Base-by-base conservation (phyloP, 2,113 vertebrate genomes). In the Platichthys stellatus region DNA sequence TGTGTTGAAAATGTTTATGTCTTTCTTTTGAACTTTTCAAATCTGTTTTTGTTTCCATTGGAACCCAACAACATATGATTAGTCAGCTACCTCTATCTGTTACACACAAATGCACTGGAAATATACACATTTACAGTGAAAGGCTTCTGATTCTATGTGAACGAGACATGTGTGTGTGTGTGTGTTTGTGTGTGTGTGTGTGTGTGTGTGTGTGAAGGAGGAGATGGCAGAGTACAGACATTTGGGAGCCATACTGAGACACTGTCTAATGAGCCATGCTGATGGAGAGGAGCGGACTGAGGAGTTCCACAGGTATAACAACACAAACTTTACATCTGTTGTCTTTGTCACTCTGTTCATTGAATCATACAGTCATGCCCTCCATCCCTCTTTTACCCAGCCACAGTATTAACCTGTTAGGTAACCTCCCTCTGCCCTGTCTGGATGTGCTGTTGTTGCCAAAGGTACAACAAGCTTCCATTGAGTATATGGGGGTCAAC, bases 401-500 rank as follows among this genome's bases (percentile, higher is more conserved):
- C 66, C 97, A 99, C 54, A 94, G 95, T 0, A 94, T 98, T 59
- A 97, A 98, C 76, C 92, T 98, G n/a, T 80, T 98, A 63, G 96
- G 96, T 24, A 99, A 99, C 88, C 89, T 99, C 74, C 97, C 97
- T 1, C 92, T 97, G 72, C 92, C 92, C 2, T 97, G 96, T 90
- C 70, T 98, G 93, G 97, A 97, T 0, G 95, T 97, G 2, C 93
- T 98, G 2, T 86, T 98, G 65, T 76, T 93, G 20, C 95, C 97
- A 0, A 96, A 95, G 65, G 96, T 96, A 4, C 95, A 93, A 0
- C 93, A 92, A 0, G 95, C 95, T 83, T 97, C 96, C 0, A 90
- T 95, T 0, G 96, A 98, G 83, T 96, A 98, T 90, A 95, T 97
- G 95, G 96, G 97, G 0, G 94, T 96, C 65, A 98, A 97, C 86